Conservation (phyloP, 2,797 vertebrate genomes). For the Arctocebus calabarensis region DNA sequence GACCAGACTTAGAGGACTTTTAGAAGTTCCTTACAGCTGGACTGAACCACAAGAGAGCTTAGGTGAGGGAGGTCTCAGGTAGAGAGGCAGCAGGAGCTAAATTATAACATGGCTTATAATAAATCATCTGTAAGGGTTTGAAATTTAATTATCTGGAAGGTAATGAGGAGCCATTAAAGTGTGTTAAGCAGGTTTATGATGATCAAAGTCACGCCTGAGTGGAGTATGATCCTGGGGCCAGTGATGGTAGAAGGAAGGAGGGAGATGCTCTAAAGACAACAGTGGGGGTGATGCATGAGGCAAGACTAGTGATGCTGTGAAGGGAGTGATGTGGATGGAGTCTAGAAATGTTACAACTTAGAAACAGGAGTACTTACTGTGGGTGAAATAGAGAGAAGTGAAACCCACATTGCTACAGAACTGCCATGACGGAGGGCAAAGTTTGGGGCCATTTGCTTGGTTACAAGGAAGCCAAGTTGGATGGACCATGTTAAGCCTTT, state of each 20-base stretch:
- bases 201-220: neutral
- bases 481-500: neutral
- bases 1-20: accelerated
- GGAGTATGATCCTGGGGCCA: neutral
- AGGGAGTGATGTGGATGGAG: neutral
- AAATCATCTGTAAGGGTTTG: neutral
- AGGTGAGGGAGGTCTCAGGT: neutral
- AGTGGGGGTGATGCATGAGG: neutral
- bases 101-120: too few species aligned
- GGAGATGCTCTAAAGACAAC: neutral
- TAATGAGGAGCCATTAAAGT: neutral
- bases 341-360: neutral
- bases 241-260: neutral
- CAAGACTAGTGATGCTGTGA: neutral
- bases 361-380: neutral
- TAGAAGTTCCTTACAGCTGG: neutral
- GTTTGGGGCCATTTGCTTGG: neutral
- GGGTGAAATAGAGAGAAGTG: neutral
- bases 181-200: neutral
- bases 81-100: neutral
- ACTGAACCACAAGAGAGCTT: neutral
- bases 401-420: neutral
- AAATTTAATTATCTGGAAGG: neutral
- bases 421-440: neutral
- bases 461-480: neutral